Conservation (phyloP, 2,797 vertebrate species). For the Gorsachius magnificus region DNA sequence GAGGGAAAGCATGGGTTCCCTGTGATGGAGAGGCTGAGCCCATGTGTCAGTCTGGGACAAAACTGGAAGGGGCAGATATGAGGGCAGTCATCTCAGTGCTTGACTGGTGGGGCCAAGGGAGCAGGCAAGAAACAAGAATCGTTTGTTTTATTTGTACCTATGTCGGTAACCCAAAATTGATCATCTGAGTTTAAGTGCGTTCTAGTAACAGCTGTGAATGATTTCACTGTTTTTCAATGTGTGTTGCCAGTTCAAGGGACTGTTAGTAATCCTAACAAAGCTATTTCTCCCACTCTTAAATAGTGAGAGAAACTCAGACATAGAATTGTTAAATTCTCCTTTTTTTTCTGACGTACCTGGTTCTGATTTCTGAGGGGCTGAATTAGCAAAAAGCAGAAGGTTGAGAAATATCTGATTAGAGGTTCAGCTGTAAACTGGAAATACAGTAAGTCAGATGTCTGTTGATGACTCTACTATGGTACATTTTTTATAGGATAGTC, state of each 20-base stretch:
- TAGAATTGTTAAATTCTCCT: background rate
- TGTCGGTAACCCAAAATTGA: background rate
- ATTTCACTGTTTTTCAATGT: background rate
- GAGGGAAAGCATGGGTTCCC: background rate
- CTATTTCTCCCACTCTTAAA: background rate
- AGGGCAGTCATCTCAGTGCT: background rate
- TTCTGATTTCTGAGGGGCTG: background rate
- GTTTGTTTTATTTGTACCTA: background rate
- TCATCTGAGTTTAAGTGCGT: background rate
- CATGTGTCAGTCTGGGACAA: background rate
- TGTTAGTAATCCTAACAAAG: background rate
- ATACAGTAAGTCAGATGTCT: background rate
- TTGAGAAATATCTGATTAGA: background rate
- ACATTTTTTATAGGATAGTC: background rate
- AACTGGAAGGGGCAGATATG: background rate
- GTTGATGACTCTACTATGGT: background rate
- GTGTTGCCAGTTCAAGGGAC: background rate
- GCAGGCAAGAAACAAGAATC: background rate
- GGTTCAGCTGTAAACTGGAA: background rate
- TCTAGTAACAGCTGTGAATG: background rate
- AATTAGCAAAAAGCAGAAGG: background rate
- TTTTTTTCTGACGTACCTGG: background rate
- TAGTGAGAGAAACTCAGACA: background rate
- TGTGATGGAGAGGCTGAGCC: background rate
- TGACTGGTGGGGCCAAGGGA: background rate